Percentiles rank a stretch among this genome's conserved stretches.
phyloP scores from a whole-genome alignment of 1,140 invertebrate genomes.

The Musca domestica region DNA sequence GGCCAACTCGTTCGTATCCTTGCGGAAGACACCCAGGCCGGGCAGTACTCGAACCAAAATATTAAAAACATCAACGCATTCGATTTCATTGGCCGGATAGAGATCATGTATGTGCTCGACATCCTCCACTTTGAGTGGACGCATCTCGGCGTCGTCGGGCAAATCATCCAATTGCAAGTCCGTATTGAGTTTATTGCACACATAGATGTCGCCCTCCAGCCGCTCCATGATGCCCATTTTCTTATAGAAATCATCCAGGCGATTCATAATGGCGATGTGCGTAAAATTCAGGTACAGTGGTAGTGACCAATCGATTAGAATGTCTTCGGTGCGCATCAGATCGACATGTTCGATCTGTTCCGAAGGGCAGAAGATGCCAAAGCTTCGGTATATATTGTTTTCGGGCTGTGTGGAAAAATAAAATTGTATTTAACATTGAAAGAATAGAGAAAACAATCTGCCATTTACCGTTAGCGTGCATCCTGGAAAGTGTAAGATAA shows the following conservation, averaged over 20 bases:
- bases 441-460: not conserved
- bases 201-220: constrained; percentile 74
- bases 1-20: constrained; percentile 63
- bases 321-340: constrained; percentile 69
- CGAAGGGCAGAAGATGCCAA: constrained; percentile 77
- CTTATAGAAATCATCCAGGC: constrained; percentile 61
- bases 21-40: constrained; percentile 74
- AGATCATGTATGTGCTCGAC: constrained; percentile 77
- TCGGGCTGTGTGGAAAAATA: constrained; percentile 61
- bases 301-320: constrained; percentile 72
- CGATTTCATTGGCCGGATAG: constrained; percentile 82
- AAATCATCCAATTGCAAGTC: constrained; percentile 60
- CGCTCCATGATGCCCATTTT: constrained; percentile 67
- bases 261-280: constrained; percentile 71
- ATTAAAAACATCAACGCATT: constrained; percentile 76
- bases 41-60: constrained; percentile 72
- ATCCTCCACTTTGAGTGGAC: constrained; percentile 70
- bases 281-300: constrained; percentile 81
- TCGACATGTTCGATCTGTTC: constrained; percentile 68
- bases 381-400: constrained; percentile 73
- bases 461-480: constrained; percentile 76
- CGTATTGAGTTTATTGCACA: constrained; percentile 62
- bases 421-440: not conserved
- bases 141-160: constrained; percentile 65
- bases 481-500: constrained; percentile 81